Evolutionary conservation across 2,113 vertebrate species (phyloP).

Genomic region (Istiophorus platypterus): DNA sequence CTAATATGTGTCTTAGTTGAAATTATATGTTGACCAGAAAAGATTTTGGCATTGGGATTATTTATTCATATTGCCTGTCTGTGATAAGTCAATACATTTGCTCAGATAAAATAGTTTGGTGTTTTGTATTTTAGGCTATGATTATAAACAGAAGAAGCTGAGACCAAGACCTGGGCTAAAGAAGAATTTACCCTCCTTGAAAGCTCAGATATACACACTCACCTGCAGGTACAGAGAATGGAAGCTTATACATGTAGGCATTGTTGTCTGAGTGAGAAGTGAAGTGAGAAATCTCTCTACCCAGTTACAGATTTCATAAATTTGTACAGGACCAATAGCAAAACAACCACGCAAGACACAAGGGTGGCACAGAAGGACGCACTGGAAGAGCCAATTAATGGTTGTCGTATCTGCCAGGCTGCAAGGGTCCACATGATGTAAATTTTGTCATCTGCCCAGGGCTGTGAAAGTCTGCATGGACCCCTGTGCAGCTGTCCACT

Average conservation of each 20-base stretch:
- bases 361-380: background rate
- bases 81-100: slow-evolving; percentile 14
- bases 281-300: background rate
- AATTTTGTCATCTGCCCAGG: too few relatives aligned
- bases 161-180: slow-evolving; percentile 92
- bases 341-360: background rate
- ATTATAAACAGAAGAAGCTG: slow-evolving; percentile 93
- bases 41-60: background rate
- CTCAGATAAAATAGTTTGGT: slow-evolving; percentile 43
- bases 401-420: background rate
- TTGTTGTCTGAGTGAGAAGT: background rate
- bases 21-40: background rate
- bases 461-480: background rate
- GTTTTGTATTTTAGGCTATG: slow-evolving; percentile 86
- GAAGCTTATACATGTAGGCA: slow-evolving; percentile 5
- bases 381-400: background rate
- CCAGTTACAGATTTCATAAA: background rate
- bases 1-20: background rate
- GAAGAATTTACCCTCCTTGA: slow-evolving; percentile 89
- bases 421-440: background rate
- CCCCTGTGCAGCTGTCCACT: too few relatives aligned
- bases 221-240: slow-evolving; percentile 90
- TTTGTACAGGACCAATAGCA: background rate
- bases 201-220: slow-evolving; percentile 93
- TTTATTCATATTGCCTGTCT: slow-evolving; percentile 5